These are phyloP conservation scores for Gallinago paraguaiae DNA, from an alignment of 2,113 vertebrate species.

Conservation along the genomic window DNA sequence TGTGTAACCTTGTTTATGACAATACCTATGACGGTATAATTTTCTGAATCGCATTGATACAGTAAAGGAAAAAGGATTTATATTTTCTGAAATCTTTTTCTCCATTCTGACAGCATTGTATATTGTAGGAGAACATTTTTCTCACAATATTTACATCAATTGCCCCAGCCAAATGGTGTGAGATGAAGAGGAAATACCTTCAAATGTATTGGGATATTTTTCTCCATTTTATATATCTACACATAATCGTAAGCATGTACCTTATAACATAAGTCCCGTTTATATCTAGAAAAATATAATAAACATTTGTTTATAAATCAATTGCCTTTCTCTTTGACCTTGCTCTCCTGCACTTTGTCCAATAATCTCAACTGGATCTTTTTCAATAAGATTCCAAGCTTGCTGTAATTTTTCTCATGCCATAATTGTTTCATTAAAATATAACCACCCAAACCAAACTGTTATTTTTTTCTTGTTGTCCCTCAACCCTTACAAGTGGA, in stretches of 20 bases:
- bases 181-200: neutral
- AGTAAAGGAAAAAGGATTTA: neutral
- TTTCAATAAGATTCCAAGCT: neutral
- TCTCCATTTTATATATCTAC: neutral
- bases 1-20: neutral
- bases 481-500: neutral
- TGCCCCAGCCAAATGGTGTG: neutral
- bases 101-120: neutral
- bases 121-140: neutral
- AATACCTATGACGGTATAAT: neutral
- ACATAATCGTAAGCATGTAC: neutral
- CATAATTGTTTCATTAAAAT: neutral
- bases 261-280: neutral
- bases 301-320: neutral
- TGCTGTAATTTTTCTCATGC: neutral
- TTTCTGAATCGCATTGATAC: neutral
- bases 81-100: neutral
- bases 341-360: neutral
- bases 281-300: neutral
- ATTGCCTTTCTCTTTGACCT: neutral
- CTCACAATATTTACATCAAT: neutral
- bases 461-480: neutral
- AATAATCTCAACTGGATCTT: neutral
- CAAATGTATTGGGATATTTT: neutral
- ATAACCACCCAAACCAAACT: neutral